Evolutionary conservation across 2,113 vertebrate genomes (phyloP).

Genomic region (Anolis carolinensis): DNA sequence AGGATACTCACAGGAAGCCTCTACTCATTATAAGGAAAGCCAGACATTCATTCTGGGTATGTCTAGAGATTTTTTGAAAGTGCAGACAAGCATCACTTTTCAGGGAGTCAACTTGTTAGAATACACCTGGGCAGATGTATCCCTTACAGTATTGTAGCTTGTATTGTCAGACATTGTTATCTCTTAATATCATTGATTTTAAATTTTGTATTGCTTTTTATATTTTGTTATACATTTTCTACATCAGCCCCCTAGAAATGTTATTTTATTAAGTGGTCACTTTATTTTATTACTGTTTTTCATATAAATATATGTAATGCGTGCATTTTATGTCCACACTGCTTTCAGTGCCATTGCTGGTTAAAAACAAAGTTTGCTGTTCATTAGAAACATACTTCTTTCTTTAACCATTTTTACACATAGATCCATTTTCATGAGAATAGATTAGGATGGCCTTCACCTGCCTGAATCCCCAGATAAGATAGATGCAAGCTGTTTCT

Average conservation of each 20-base stretch:
- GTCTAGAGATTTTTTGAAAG: no score
- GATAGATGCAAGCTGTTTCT: neutral
- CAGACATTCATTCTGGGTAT: no score
- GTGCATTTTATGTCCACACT: neutral
- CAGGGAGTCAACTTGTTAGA: neutral
- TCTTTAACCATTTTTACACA: neutral
- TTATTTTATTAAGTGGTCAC: no score
- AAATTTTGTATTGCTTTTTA: neutral
- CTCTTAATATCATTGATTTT: neutral
- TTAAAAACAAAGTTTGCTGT: neutral
- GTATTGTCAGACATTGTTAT: neutral
- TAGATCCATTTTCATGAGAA: neutral
- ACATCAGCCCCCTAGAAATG: neutral
- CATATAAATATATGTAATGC: neutral
- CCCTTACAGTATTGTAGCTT: neutral
- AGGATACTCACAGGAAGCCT: no score
- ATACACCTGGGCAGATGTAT: neutral
- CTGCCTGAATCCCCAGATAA: neutral
- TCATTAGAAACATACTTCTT: neutral
- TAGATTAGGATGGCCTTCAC: neutral
- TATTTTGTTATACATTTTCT: neutral
- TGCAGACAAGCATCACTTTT: neutral
- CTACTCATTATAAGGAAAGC: no score
- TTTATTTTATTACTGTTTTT: no score
- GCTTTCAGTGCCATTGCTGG: neutral